Evolutionary conservation across 2,888 invertebrate genomes (phyloP), one percentile per base, ranked within the genome.

Genomic region (Drosophila infuscata): DNA sequence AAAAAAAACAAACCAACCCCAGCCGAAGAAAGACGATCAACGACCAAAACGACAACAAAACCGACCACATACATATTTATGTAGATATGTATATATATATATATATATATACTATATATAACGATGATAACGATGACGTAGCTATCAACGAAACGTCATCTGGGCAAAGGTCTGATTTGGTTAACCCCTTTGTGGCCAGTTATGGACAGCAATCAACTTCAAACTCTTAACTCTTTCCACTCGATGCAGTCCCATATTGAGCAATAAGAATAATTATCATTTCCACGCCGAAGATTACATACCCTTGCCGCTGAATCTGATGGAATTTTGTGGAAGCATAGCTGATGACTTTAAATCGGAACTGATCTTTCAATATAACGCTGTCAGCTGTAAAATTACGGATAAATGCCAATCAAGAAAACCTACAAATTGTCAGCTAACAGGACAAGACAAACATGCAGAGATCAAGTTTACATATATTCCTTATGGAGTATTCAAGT

Each of bases 11-110:
- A 74, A 78, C 36, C 81, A 70, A 88, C 82, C 63, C 86, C 85
- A 30, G 82, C 74, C 77, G 79, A 87, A 61, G 88, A 60, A 54
- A 80, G 83, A 46, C 79, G 88, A 51, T 72, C 79, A 54, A 70
- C 83, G 67, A 71, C 78, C 58, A 74, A 78, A 60, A 72, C 81
- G 38, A 74, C 66, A 48, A 25, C 73, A 62, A 63, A 56, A 2
- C 29, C 46, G 36, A 56, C 46, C 25, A 25, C 25, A 15, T 46
- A 25, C 46, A 46, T 46, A 46, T 46, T 25, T 46, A 25, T 15
- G 15, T 41, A 4, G 8, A 17, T 17, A 3, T 38, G 7, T 1
- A 17, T 7, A 3, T 38, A 38, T 38, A 38, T 38, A 17, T 20
- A 43, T 43, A 20, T 43, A 43, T 43, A 17, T 38, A 38, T 38